Conservation (phyloP, 1,140 invertebrate species). For the Coelopa frigida region DNA sequence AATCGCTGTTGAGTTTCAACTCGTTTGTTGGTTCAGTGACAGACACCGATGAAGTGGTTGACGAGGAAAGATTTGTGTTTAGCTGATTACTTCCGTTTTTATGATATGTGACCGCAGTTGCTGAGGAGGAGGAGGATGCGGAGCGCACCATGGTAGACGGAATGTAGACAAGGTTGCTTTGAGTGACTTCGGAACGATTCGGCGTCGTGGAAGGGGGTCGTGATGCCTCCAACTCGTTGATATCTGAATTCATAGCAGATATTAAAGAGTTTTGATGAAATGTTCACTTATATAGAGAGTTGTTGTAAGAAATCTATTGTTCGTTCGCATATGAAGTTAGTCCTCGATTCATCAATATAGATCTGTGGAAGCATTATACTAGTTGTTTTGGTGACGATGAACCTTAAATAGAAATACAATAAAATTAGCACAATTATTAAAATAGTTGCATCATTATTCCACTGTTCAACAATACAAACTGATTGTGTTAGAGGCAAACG, state of each 20-base stretch:
- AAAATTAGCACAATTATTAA: no score
- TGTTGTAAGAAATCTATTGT: background rate
- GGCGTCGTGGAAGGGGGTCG: no score
- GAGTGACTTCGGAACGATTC: no score
- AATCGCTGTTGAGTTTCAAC: background rate
- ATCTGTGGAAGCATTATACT: no score
- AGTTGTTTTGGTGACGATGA: no score
- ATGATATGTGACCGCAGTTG: background rate
- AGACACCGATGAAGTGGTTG: background rate
- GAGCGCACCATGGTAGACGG: background rate
- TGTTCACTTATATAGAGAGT: background rate
- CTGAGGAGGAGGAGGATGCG: background rate
- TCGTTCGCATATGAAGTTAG: background rate
- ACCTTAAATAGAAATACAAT: no score
- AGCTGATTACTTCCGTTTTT: background rate
- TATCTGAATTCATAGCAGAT: slow-evolving; percentile 12
- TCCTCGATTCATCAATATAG: background rate
- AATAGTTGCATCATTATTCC: no score
- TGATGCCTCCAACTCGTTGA: slow-evolving; percentile 6
- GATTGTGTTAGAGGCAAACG: no score
- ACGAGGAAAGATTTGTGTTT: no score
- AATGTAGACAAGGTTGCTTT: background rate
- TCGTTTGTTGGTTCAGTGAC: no score
- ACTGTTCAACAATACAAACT: no score
- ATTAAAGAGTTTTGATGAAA: no score